phyloP scores from a whole-genome alignment of 2,113 vertebrate genomes.

The Origma solitaria region DNA sequence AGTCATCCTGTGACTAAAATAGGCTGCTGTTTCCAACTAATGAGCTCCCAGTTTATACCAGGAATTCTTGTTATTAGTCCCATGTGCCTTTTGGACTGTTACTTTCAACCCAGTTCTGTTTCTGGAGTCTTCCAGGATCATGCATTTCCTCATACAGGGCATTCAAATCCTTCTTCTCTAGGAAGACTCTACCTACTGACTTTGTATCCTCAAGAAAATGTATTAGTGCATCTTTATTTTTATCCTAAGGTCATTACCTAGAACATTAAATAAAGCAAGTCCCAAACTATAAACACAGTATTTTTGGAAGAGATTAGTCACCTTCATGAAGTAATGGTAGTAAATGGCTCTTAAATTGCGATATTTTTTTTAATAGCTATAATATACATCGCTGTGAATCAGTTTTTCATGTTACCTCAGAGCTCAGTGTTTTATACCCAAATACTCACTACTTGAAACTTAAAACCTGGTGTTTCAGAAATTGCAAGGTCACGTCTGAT shows the following conservation, averaged over 20 bases:
- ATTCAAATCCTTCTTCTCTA: background rate
- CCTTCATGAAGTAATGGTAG: background rate
- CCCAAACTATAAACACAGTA: background rate
- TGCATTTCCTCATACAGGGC: background rate
- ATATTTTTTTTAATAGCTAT: background rate
- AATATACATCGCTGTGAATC: background rate
- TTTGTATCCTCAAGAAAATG: background rate
- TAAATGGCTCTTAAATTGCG: background rate
- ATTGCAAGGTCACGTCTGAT: background rate
- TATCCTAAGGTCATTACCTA: background rate
- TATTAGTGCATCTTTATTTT: background rate
- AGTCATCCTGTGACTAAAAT: background rate
- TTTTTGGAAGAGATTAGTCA: background rate
- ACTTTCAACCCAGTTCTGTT: background rate
- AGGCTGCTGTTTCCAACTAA: constrained; percentile 21
- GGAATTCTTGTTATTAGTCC: background rate
- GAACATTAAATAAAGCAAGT: background rate
- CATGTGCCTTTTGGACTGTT: background rate
- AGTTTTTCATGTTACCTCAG: background rate
- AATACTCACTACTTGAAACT: background rate
- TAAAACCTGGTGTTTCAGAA: background rate
- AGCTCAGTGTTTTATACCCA: background rate
- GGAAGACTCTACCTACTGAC: background rate
- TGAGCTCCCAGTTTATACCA: background rate
- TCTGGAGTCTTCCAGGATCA: background rate